Base-by-base conservation (phyloP, 2,888 invertebrate species). In the Candidula unifasciata region DNA sequence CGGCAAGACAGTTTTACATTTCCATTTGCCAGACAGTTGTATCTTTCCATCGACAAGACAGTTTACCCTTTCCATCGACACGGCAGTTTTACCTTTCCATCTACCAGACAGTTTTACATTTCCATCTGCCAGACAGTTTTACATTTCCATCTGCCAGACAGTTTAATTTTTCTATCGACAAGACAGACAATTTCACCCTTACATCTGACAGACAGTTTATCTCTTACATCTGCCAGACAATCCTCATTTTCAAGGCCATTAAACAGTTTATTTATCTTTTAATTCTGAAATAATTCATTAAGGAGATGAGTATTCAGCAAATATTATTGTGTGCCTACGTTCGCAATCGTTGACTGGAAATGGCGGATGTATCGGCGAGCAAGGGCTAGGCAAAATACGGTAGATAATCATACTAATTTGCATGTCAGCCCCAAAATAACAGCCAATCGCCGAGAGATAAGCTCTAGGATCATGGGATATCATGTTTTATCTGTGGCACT, bases 381-480 rank as follows among this genome's bases (percentile, higher is more conserved):
- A 30, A 27, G 30, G 33, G n/a, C 30, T 33, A 52, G 33, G 69
- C 52, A 71, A 78, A 37, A 35, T 18, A 69, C 27, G 71, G 80
- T 54, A 57, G 71, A 74, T 82, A 82, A 74, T 82, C 82, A 82
- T 35, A 18, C 82, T 82, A 74, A 82, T 82, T 74, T 82, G 82
- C 74, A 74, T 82, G 74, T 82, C 74, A 82, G 21, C 74, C 69
- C 44, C 27, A 37, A 82, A 82, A 64, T 74, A 64, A 73, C 74
- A 44, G 66, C 74, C 60, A 74, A 64, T 66, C 82, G 37, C 54
- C 21, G 54, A 10, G 33, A 27, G 71, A 71, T 80, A 71, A 80
- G 80, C 52, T 71, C 30, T 52, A 57, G 71, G 57, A 80, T 80
- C 71, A 71, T 71, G 71, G 71, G 80, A 80, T 71, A 80, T 78